phyloP scores from a whole-genome alignment of 1,140 invertebrate species.

The Meteorus sp. region DNA sequence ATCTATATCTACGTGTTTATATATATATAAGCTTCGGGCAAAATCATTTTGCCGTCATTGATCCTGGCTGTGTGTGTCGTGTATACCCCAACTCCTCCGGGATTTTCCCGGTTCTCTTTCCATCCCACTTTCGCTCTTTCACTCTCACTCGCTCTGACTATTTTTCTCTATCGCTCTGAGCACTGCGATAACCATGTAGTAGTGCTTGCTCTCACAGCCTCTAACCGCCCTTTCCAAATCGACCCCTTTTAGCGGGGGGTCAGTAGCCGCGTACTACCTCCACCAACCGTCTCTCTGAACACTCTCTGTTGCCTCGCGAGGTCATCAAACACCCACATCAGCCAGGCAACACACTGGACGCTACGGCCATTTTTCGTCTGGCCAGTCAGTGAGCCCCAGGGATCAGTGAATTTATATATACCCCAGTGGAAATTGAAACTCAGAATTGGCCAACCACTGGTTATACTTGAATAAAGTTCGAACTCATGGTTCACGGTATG shows the following conservation, averaged over 20 bases:
- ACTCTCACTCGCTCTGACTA: too few relatives aligned
- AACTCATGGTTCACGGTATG: too few relatives aligned
- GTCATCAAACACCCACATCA: slow-evolving; percentile 59
- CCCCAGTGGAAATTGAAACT: too few relatives aligned
- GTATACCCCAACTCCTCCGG: slow-evolving; percentile 24
- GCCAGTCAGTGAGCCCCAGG: slow-evolving; percentile 60
- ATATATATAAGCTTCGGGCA: slow-evolving; percentile 25
- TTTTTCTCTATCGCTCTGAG: too few relatives aligned
- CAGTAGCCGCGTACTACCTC: slow-evolving; percentile 35
- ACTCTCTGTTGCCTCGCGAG: slow-evolving; percentile 47
- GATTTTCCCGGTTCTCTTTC: slow-evolving; percentile 27
- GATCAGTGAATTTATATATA: slow-evolving; percentile 53
- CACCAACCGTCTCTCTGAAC: slow-evolving; percentile 29
- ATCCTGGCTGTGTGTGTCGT: too few relatives aligned
- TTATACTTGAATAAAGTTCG: too few relatives aligned
- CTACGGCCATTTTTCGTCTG: slow-evolving; percentile 61
- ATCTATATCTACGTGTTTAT: too few relatives aligned
- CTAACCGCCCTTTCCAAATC: slow-evolving; percentile 20
- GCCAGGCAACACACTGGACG: slow-evolving; percentile 51
- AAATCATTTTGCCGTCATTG: slow-evolving; percentile 51
- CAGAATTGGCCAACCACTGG: too few relatives aligned
- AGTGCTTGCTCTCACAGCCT: too few relatives aligned
- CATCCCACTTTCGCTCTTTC: too few relatives aligned
- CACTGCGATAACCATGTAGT: too few relatives aligned
- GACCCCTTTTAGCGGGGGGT: slow-evolving; percentile 24